Base-by-base conservation (phyloP, 2,113 vertebrate genomes). In the Coryphaenoides rupestris region DNA sequence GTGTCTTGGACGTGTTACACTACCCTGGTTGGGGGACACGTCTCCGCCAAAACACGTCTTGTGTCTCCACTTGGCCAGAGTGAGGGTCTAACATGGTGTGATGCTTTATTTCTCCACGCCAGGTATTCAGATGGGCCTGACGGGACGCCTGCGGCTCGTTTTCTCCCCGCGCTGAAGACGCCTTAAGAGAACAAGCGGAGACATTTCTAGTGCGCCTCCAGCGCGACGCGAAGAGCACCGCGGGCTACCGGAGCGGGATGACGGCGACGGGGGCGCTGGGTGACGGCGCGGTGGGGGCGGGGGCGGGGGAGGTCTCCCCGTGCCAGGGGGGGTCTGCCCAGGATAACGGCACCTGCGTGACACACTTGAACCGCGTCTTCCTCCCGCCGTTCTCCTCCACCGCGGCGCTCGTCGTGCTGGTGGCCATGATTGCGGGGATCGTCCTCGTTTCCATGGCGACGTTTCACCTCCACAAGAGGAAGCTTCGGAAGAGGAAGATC, bases 401-500 rank as follows among this genome's bases (percentile, higher is more conserved):
- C 21, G 74, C 96, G 73, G 96, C 97, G 74, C 91, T 99, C 76
- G 92, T 95, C 63, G 94, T 98, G 77, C 89, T 99, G 74, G 93
- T 96, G 80, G 89, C 91, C 23, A 89, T 95, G 79, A 95, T 99
- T 82, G 91, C 93, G 83, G 95, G 94, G 84, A 87, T 99, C 83
- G 76, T 99, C 74, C 88, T 96, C 24, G 91, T 99, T 60, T 99
- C 96, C 58, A 90, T 99, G 73, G 93, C 93, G 81, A 98, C 96
- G 66, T 96, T 98, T 85, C 95, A 96, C 80, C 78, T 97, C 83
- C 95, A 98, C 90, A 99, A 98, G 88, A 90, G 94, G 69, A 96
- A 92, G 89, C 97, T 98, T 86, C 95, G 94, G 86, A 97, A 94
- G 56, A 90, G 94, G 87, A 99, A 98, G 91, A 96, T 98, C 84